phyloP scores from a whole-genome alignment of 92 coral and sea anemone genomes.

The Bergia puertoricense region DNA sequence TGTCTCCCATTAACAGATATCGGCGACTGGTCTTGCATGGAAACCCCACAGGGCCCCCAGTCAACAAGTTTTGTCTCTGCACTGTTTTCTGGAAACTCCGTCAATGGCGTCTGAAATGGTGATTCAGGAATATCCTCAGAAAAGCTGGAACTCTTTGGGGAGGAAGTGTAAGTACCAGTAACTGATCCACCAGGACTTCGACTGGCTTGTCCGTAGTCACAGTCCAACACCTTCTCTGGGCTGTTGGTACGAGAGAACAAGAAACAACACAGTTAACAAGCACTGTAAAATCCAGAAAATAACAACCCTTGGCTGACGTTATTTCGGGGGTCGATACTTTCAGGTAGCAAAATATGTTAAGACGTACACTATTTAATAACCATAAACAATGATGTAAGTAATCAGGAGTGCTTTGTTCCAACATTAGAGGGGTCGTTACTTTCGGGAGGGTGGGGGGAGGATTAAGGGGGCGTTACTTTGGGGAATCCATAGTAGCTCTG shows the following conservation, averaged over 20 bases:
- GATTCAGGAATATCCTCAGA: conserved; percentile 38
- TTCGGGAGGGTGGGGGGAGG: too few relatives aligned
- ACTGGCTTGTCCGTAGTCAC: neutral
- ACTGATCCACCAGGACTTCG: conserved; percentile 23
- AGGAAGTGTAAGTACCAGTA: conserved; percentile 16
- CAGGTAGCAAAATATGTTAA: too few relatives aligned
- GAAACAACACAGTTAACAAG: neutral
- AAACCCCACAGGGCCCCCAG: neutral
- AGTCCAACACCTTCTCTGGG: neutral
- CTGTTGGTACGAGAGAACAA: neutral
- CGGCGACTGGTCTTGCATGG: neutral
- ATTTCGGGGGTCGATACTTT: too few relatives aligned
- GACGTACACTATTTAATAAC: too few relatives aligned
- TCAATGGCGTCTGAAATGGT: conserved; percentile 25
- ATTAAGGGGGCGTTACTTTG: too few relatives aligned
- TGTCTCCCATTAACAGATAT: conserved; percentile 37
- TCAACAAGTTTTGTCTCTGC: neutral
- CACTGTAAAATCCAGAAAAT: neutral
- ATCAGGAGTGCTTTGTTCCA: too few relatives aligned
- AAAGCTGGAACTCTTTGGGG: conserved; percentile 33
- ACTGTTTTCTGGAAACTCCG: conserved; percentile 1
- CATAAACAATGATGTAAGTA: too few relatives aligned
- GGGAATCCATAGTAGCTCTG: too few relatives aligned
- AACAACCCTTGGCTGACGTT: too few relatives aligned
- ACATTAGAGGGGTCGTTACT: too few relatives aligned